Evolutionary conservation across 1,140 invertebrate species (phyloP), one percentile per base, ranked within the genome.

Genomic region (Planococcus citri): DNA sequence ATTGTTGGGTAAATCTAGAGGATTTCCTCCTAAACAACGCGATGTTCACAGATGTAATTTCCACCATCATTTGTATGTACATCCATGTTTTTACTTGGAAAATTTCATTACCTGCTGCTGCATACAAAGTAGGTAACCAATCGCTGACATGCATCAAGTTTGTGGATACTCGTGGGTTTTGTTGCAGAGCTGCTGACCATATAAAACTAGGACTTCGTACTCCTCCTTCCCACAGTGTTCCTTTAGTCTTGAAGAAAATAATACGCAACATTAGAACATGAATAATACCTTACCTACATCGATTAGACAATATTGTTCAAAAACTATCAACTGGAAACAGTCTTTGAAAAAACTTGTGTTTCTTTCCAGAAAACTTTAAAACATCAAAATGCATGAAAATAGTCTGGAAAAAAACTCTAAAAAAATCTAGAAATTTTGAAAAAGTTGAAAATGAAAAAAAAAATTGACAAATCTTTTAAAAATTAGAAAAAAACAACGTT

Each of bases 191-290:
- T 1, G 84, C 81, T 71, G 84, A 85, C 84, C 86, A 87, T n/a
- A 90, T 77, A 27, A 86, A 81, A 0, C 83, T 84, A 0, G 82
- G 79, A 14, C 83, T 85, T 72, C 86, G 77, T 0, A 88, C 83
- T 0, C 87, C 87, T 8, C 88, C 88, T 77, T 89, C 87, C 83
- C 86, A 89, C 21, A 88, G 72, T 1, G 86, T 86, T 69, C 71
- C 70, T 29, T 74, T 71, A 1, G 72, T 20, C 71, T 71, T 37
- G 41, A 37, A 61, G 68, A 41, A 68, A 20, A 37, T 37, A 37
- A 37, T 14, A 37, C 14, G 33, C 33, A 37, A 37, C n/a, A n/a
- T n/a, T n/a, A n/a, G n/a, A n/a, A 9, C 37, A 22, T 38, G 20
- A 29, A 27, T 69, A 12, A 68, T 22, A 25, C 25, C 29, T n/a